A percentile compares a stretch with the other conserved stretches of the same genome.
phyloP scores from a whole-genome alignment of 2,888 invertebrate species.

The Andrena fulva region DNA sequence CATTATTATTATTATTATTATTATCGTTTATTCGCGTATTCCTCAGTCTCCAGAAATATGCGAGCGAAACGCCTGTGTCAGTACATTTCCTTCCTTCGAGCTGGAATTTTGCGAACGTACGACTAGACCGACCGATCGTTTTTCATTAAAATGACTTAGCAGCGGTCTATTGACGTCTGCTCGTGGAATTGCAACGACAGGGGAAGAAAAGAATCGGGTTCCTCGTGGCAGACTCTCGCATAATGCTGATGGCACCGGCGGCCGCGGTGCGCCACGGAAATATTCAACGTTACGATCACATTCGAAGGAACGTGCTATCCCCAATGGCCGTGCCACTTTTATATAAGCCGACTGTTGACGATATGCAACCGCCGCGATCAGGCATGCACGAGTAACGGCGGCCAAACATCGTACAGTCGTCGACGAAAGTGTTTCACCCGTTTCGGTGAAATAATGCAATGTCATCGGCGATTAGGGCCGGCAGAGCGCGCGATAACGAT shows the following conservation, averaged over 20 bases:
- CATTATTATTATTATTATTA: background rate
- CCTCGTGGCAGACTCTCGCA: conserved; percentile 10
- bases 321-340: conserved; percentile 52
- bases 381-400: conserved; percentile 19
- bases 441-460: background rate
- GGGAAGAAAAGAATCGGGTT: conserved; percentile 1
- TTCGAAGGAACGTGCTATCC: conserved; percentile 52
- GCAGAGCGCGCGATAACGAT: background rate
- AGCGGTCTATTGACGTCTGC: background rate
- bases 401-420: background rate
- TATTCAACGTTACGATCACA: conserved; percentile 34
- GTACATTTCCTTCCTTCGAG: background rate
- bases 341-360: conserved; percentile 45
- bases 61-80: background rate
- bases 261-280: conserved; percentile 17
- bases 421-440: conserved; percentile 29
- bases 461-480: background rate
- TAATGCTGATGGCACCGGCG: background rate
- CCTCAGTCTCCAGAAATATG: background rate
- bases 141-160: conserved; percentile 9
- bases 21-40: background rate
- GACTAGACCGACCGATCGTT: background rate
- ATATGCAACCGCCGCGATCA: conserved; percentile 8
- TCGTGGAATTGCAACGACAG: background rate
- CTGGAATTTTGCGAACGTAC: background rate